Base-by-base conservation (phyloP, 2,888 invertebrate genomes). In the Erannis defoliaria region DNA sequence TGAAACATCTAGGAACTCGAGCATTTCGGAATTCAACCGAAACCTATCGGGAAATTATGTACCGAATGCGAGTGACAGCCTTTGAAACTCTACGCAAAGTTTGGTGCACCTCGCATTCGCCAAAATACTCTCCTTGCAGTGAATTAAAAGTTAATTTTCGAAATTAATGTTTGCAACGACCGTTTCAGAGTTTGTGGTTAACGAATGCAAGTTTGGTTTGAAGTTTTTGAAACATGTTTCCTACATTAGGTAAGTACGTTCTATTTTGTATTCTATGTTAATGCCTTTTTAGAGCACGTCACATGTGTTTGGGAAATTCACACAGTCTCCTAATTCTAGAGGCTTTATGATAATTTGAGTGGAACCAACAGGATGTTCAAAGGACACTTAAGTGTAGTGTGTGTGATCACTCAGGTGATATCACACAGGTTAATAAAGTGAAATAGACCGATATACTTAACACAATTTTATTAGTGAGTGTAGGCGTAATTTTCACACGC, bases 41-140 rank as follows among this genome's bases (percentile, higher is more conserved):
- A 67, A 69, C 59, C 54, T 62, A 68, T 62, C 59, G 66, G 66
- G 55, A 67, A 64, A 66, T 66, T 60, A 64, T 46, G 56, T 48
- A 48, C 57, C 31, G 40, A 53, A 35, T 68, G 59, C 51, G 12
- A 48, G 35, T 45, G 56, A 50, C 59, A 46, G 62, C 29, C 29
- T 58, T 53, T 45, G 51, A 46, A 58, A 51, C 43, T 54, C 37
- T 5, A 16, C n/a, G 29, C 37, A 18, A 50, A 63, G 56, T 57
- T 43, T 45, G 23, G 19, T 8, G 19, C 29, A 40, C 38, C 40
- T 51, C 5, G n/a, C 29, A 4, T 12, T 33, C 18, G 26, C 29
- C 29, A 31, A 51, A 38, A 31, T 23, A 26, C 16, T 37, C 19
- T 21, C 16, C 19, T n/a, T 48, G n/a, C 21, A 1, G 35, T 38